Base-by-base conservation (phyloP, 2,888 invertebrate species). In the Lydus trimaculatus region DNA sequence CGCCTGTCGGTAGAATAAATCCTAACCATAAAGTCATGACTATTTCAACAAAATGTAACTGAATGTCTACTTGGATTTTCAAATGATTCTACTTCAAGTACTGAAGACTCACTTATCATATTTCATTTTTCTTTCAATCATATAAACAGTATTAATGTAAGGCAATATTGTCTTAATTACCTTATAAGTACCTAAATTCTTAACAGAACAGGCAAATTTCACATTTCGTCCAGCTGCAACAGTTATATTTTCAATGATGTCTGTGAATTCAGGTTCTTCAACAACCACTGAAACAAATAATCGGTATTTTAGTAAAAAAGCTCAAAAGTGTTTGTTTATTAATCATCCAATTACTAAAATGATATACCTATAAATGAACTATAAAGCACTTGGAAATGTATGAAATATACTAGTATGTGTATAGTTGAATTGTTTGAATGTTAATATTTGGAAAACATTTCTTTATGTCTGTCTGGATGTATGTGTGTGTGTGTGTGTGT, bases 111-210 rank as follows among this genome's bases (percentile, higher is more conserved):
- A 56, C 23, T 20, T 48, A 20, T 23, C 48, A 20, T 48, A 20
- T 48, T 9, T n/a, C 0, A 2, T 48, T 48, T 48, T 0, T 20
- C 43, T 48, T 48, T 48, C 6, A 20, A 48, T 48, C n/a, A 11
- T 17, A 17, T n/a, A 43, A 43, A 5, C n/a, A 8, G 17, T 17
- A 43, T 7, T 13, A 8, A 43, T 43, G 2, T 17, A 43, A 8
- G 0, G 17, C 9, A 20, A 13, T 43, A 70, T 67, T 70, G 64
- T 70, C 64, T 67, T 75, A 82, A 89, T 87, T 88, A 96, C 96
- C 92, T 96, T 96, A 84, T 94, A 96, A 58, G 93, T 91, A 78
- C 95, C 96, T 71, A 96, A 90, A 86, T 96, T 94, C 86, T 95
- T 95, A 78, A 96, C 96, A 43, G 94, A 94, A 86, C 96, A 96